Evolutionary conservation across 2,888 invertebrate genomes (phyloP).

Genomic region (Chrysodeixis includens): DNA sequence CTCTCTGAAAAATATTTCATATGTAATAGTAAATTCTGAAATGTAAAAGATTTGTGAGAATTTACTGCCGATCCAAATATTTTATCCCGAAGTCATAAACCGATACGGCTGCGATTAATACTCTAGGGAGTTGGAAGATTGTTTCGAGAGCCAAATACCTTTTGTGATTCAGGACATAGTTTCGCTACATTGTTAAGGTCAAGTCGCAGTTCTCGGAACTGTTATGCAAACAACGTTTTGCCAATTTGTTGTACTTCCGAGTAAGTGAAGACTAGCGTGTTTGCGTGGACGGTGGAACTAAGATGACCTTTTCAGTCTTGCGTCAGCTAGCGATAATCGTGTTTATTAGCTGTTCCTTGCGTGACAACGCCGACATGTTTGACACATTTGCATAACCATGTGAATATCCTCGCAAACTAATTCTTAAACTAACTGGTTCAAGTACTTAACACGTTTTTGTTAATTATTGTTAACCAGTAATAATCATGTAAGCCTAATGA

Average conservation of each 20-base stretch:
- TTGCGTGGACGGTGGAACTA: conserved; percentile 50
- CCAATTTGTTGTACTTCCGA: conserved; percentile 67
- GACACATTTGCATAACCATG: conserved; percentile 73
- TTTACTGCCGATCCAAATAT: background rate
- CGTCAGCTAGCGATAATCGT: conserved; percentile 73
- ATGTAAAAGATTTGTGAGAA: background rate
- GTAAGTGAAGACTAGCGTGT: conserved; percentile 56
- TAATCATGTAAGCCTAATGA: background rate
- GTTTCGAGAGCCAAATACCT: conserved; percentile 13
- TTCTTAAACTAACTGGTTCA: conserved; percentile 63
- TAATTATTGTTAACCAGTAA: background rate
- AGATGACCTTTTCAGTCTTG: conserved; percentile 69
- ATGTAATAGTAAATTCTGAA: background rate
- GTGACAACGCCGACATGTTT: conserved; percentile 68
- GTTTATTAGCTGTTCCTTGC: conserved; percentile 71
- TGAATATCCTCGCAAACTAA: conserved; percentile 73
- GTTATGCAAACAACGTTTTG: conserved; percentile 70
- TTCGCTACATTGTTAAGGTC: conserved; percentile 43
- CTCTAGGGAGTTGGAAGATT: background rate
- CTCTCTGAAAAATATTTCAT: background rate
- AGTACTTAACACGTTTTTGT: conserved; percentile 15
- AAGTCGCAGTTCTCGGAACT: conserved; percentile 49
- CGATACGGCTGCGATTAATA: background rate
- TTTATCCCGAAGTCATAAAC: background rate
- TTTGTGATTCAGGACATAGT: conserved; percentile 30